phyloP scores from a whole-genome alignment of 2,888 invertebrate genomes.

The Nineta flava region DNA sequence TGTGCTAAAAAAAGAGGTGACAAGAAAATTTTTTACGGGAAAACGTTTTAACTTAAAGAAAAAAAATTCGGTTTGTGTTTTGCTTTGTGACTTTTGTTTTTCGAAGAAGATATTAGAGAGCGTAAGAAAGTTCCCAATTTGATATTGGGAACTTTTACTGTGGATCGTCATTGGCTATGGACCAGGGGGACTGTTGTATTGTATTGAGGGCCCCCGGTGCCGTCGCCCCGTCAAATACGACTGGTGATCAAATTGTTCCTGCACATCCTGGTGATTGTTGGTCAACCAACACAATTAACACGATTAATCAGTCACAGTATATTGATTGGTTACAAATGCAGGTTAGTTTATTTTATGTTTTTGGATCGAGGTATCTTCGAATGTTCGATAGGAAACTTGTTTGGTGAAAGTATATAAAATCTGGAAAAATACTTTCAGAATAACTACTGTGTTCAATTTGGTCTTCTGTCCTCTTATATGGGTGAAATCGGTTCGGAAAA shows the following conservation, averaged over 20 bases:
- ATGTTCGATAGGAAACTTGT: too few relatives aligned
- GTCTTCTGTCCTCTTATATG: too few relatives aligned
- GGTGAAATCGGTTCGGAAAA: too few relatives aligned
- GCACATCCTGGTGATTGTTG: slow-evolving; percentile 27
- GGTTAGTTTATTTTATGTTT: not conserved
- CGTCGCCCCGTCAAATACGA: slow-evolving; percentile 18
- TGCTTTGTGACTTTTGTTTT: not conserved
- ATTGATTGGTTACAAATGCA: slow-evolving; percentile 8
- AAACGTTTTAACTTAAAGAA: too few relatives aligned
- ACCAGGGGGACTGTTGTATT: slow-evolving; percentile 27
- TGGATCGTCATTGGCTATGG: slow-evolving; percentile 23
- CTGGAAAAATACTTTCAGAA: too few relatives aligned
- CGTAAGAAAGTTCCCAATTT: not conserved
- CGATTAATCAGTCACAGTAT: slow-evolving; percentile 2
- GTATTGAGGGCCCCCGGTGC: slow-evolving; percentile 20
- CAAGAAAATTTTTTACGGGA: too few relatives aligned
- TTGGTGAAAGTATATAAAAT: too few relatives aligned
- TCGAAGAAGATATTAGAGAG: not conserved
- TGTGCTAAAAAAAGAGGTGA: too few relatives aligned
- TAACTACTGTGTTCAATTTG: too few relatives aligned
- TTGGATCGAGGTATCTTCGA: too few relatives aligned
- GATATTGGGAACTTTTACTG: not conserved
- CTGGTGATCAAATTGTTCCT: slow-evolving; percentile 26
- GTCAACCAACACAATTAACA: slow-evolving; percentile 26
- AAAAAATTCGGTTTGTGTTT: too few relatives aligned